phyloP scores from a whole-genome alignment of 2,888 invertebrate genomes.

The Polydesmus complanatus region DNA sequence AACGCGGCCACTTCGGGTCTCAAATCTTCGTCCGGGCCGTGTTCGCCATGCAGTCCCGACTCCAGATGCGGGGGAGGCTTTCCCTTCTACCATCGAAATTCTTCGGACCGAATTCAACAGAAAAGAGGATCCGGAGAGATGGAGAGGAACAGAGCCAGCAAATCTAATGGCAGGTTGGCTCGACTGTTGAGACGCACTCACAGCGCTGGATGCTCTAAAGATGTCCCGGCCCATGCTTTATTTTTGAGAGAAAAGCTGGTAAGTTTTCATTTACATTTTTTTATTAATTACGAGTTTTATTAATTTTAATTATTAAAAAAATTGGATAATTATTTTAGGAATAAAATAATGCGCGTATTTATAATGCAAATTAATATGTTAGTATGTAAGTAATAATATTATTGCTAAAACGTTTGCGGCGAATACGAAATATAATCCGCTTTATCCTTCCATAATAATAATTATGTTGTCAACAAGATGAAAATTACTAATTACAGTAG shows the following conservation, averaged over 20 bases:
- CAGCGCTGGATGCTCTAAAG: conserved; percentile 29
- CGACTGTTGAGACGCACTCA: conserved; percentile 17
- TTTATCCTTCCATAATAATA: too few species aligned
- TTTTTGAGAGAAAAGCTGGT: conserved; percentile 24
- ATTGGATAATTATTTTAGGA: too few species aligned
- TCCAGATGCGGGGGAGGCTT: conserved; percentile 11
- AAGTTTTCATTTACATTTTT: conserved; percentile 1
- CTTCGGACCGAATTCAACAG: conserved; percentile 15
- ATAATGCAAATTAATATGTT: too few species aligned
- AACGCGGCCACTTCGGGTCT: background rate
- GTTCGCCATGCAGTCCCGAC: conserved; percentile 10
- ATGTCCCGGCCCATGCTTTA: conserved; percentile 31
- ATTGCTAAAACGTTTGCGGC: background rate
- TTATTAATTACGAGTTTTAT: too few species aligned
- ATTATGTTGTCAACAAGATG: too few species aligned
- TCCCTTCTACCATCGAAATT: conserved; percentile 8
- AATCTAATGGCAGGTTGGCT: conserved; percentile 7
- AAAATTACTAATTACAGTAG: too few species aligned
- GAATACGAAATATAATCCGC: too few species aligned
- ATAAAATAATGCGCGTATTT: too few species aligned
- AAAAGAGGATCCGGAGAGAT: conserved; percentile 16
- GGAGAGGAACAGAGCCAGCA: conserved; percentile 5
- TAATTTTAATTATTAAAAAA: too few species aligned
- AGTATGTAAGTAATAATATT: background rate
- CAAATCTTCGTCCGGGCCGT: background rate